Evolutionary conservation across 2,888 invertebrate genomes (phyloP).

Genomic region (Papilio protenor): DNA sequence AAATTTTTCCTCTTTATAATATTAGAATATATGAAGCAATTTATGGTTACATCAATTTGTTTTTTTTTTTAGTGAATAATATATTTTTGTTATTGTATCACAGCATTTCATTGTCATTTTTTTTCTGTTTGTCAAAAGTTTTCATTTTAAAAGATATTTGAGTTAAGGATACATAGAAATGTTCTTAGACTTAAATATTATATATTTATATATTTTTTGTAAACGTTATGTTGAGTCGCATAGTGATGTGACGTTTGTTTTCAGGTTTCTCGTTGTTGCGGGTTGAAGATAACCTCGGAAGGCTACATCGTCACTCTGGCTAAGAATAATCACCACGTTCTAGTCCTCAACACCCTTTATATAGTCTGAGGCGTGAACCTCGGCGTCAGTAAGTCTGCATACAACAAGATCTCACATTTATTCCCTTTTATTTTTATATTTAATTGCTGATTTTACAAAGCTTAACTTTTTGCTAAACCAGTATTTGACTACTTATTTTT

Average conservation of each 20-base stretch:
- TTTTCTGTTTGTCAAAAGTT: too few species aligned
- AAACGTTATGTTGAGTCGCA: too few species aligned
- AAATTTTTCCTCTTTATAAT: too few species aligned
- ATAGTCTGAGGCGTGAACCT: constrained; percentile 90
- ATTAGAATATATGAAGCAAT: too few species aligned
- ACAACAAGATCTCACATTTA: constrained; percentile 85
- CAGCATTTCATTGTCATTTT: too few species aligned
- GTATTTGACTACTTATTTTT: constrained; percentile 81
- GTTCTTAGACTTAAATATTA: too few species aligned
- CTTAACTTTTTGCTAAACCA: constrained; percentile 84
- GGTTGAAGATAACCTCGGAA: constrained; percentile 98
- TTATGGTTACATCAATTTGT: too few species aligned
- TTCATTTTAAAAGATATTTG: too few species aligned
- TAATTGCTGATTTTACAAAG: constrained; percentile 84
- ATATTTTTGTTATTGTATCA: too few species aligned
- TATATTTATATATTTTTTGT: too few species aligned
- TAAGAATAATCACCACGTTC: constrained; percentile 99
- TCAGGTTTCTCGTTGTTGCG: constrained; percentile 99
- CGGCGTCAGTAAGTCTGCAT: constrained; percentile 84
- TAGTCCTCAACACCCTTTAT: constrained; percentile 97
- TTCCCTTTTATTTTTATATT: constrained; percentile 82
- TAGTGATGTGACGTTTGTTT: constrained; percentile 49
- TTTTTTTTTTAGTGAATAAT: too few species aligned
- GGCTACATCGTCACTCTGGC: constrained; percentile 98
- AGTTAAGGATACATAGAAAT: too few species aligned